Evolutionary conservation across 2,888 invertebrate species (phyloP), one percentile per base, ranked within the genome.

Genomic region (Chymomyza amoena): DNA sequence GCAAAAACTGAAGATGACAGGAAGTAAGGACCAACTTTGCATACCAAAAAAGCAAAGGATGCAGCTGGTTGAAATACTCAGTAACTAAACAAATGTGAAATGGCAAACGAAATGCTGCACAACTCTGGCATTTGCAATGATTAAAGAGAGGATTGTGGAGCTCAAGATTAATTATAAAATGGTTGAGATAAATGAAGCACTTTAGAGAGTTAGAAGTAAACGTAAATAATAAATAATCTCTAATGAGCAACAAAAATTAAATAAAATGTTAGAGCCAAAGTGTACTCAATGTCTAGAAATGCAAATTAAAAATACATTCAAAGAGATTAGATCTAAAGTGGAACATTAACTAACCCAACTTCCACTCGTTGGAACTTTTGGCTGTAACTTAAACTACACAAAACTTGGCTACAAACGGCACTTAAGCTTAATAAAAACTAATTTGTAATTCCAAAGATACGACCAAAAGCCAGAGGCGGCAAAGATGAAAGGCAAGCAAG

Each of bases 351-450:
- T 45, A 13, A 45, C 39, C 39, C 39, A 45, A 45, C 39, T 45
- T 45, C 39, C 39, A 45, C 39, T 45, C 39, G 39, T 45, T 13
- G 13, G 39, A 45, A 45, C 39, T 45, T 45, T 45, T 45, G 39
- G 39, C 39, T 45, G 13, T 45, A 45, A 45, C 13, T 45, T 45
- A 45, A 45, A 45, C 39, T 45, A 45, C 13, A 25, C 18, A 28
- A 57, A 57, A 57, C 57, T 57, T 57, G 57, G 20, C 57, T 20
- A 25, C 57, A 25, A 57, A 69, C 69, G 68, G 69, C 75, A 70
- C 73, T 79, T 73, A 71, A 68, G 75, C 77, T 77, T 79, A 79
- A 77, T 72, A 79, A 84, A 81, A 81, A 84, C 84, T 72, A 70
- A 73, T 78, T 84, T 77, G 70, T 66, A 66, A 64, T 68, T 68